phyloP scores from a whole-genome alignment of 2,113 vertebrate species.

The Coracopsis vasa region DNA sequence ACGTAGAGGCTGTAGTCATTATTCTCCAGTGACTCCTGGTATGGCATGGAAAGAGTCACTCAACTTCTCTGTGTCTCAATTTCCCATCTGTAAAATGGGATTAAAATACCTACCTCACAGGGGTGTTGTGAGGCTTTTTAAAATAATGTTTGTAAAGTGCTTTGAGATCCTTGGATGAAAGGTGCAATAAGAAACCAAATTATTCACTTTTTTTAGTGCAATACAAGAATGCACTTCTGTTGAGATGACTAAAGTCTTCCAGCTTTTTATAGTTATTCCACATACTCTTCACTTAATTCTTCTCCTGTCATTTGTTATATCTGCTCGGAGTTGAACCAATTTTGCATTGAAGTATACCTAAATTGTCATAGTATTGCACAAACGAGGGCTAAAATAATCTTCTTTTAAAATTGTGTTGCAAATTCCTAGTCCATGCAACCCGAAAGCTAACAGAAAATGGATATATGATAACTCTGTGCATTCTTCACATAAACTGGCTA shows the following conservation, averaged over 20 bases:
- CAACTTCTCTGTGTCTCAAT: slow-evolving; percentile 19
- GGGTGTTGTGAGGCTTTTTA: slow-evolving; percentile 62
- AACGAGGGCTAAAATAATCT: not conserved
- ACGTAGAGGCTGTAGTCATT: slow-evolving; percentile 5
- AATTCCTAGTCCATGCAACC: not conserved
- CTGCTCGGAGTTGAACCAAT: not conserved
- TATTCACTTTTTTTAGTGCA: not conserved
- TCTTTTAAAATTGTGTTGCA: not conserved
- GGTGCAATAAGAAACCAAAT: slow-evolving; percentile 4
- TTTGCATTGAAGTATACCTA: not conserved
- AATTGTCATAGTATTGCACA: not conserved
- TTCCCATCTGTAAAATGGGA: slow-evolving; percentile 59
- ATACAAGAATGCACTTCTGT: not conserved
- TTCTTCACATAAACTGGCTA: not conserved
- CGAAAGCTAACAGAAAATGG: not conserved
- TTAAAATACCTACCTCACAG: slow-evolving; percentile 66
- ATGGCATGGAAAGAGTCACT: slow-evolving; percentile 20
- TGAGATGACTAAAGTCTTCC: not conserved
- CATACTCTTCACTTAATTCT: not conserved
- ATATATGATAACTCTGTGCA: not conserved
- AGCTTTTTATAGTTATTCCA: not conserved
- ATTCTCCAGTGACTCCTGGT: not conserved
- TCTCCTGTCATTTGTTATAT: not conserved
- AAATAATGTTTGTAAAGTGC: slow-evolving; percentile 63
- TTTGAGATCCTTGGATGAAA: slow-evolving; percentile 70